Conservation (phyloP, 2,113 vertebrate species). For the Muntiacus reevesi region DNA sequence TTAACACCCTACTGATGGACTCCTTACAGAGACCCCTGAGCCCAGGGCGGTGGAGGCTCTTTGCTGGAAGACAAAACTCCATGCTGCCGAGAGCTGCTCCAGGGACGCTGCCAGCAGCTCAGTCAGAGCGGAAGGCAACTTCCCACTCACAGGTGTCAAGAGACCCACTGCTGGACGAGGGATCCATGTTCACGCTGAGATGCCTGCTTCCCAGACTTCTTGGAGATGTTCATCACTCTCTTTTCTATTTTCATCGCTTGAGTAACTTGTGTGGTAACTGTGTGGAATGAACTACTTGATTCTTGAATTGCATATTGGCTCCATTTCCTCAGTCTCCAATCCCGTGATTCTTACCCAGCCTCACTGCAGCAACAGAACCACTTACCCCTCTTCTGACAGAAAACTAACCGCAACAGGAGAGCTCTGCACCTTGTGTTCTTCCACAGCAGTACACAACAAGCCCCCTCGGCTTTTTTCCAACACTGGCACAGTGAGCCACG, state of each 20-base stretch:
- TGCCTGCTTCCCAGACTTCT: neutral
- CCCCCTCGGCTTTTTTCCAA: neutral
- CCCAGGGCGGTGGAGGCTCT: neutral
- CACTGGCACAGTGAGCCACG: neutral
- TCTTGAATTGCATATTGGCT: neutral
- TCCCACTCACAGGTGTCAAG: neutral
- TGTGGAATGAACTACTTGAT: neutral
- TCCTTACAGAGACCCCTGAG: neutral
- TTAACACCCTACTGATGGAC: neutral
- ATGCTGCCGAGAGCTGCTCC: neutral
- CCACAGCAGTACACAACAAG: neutral
- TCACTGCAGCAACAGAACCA: neutral
- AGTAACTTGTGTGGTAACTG: neutral
- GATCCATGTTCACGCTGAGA: neutral
- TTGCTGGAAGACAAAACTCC: neutral
- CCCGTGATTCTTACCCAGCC: neutral
- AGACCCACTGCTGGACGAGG: neutral
- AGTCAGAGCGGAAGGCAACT: neutral
- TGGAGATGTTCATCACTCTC: neutral
- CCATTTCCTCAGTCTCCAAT: neutral
- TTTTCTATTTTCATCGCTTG: neutral
- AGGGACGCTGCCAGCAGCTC: neutral
- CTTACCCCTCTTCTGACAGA: neutral
- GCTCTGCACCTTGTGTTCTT: neutral
- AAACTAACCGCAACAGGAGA: neutral